phyloP scores from a whole-genome alignment of 2,113 vertebrate genomes.

The Callipepla squamata region DNA sequence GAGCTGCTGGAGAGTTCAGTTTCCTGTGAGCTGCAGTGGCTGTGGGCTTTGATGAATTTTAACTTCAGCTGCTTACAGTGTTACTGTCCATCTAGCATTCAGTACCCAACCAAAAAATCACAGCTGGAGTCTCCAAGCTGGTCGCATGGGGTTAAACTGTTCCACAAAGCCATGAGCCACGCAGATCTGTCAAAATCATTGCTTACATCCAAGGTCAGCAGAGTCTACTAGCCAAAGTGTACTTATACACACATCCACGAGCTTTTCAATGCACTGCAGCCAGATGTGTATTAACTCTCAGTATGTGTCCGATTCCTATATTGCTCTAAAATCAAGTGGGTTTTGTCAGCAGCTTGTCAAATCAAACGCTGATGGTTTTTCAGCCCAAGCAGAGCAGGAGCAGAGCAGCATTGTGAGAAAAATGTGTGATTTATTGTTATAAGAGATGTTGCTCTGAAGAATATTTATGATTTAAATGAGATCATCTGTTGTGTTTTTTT shows the following conservation, averaged over 20 bases:
- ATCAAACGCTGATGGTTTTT: not conserved
- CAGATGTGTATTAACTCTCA: not conserved
- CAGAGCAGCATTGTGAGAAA: not conserved
- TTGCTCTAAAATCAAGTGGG: not conserved
- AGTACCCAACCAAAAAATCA: not conserved
- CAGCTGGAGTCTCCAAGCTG: not conserved
- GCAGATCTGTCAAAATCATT: not conserved
- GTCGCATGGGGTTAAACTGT: not conserved
- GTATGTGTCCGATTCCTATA: not conserved
- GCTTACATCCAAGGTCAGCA: not conserved
- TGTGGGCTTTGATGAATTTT: not conserved
- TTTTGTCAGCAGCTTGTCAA: conserved; percentile 39
- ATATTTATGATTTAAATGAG: conserved; percentile 2
- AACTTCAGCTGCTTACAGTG: not conserved
- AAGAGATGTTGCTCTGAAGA: not conserved
- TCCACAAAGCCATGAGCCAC: not conserved
- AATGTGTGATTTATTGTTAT: conserved; percentile 13
- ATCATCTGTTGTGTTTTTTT: not conserved
- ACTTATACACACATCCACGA: not conserved
- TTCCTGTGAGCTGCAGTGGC: not conserved
- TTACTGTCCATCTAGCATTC: not conserved
- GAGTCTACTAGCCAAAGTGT: not conserved
- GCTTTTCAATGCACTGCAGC: not conserved
- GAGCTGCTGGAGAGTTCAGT: not conserved
- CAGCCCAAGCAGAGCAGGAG: not conserved